phyloP scores from a whole-genome alignment of 2,113 vertebrate species.

The Chrysemys picta region DNA sequence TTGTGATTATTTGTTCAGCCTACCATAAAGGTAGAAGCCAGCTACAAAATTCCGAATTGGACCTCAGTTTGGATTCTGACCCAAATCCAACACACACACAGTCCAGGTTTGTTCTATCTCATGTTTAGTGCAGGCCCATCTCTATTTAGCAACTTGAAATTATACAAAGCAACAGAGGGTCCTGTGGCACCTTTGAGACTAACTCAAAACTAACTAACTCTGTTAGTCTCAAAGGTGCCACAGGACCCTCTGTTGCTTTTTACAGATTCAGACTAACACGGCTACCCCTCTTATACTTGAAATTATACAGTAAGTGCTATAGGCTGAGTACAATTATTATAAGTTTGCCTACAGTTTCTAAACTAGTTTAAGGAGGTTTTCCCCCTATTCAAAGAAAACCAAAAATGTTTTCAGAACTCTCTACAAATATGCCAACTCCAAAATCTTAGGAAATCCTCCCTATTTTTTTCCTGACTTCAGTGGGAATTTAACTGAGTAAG shows the following conservation, averaged over 20 bases:
- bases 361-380: neutral
- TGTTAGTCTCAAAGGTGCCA: too few relatives aligned
- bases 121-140: neutral
- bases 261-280: too few relatives aligned
- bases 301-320: neutral
- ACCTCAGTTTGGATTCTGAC: neutral
- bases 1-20: neutral
- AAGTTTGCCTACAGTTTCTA: neutral
- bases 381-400: neutral
- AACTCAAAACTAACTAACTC: too few relatives aligned
- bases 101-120: neutral
- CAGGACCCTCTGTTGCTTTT: too few relatives aligned
- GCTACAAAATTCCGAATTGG: neutral
- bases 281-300: too few relatives aligned
- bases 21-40: neutral
- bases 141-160: neutral
- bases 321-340: neutral
- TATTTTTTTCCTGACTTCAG: neutral
- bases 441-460: neutral
- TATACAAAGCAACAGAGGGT: too few relatives aligned
- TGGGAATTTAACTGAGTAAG: neutral
- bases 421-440: neutral
- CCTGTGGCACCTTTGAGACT: too few relatives aligned
- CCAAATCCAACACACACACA: neutral
- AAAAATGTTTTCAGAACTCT: neutral